Evolutionary conservation across 2,113 vertebrate genomes (phyloP).

Genomic region (Poecilia latipinna): DNA sequence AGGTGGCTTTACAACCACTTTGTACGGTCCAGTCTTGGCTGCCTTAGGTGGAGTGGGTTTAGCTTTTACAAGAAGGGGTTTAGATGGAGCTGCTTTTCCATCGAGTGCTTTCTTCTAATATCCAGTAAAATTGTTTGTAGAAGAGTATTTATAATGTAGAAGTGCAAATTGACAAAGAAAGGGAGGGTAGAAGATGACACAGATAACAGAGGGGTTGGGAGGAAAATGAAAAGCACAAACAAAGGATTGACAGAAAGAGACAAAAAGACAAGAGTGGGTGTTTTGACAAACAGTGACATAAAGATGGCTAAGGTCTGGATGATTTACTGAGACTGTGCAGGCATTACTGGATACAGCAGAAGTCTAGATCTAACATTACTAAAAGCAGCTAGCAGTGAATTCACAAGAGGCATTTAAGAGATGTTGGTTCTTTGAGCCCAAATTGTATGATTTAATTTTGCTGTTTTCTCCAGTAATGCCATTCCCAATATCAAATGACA

Average conservation of each 20-base stretch:
- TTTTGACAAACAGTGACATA: conserved; percentile 83
- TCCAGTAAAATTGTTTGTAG: conserved; percentile 55
- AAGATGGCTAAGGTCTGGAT: conserved; percentile 76
- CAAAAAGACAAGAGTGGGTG: conserved; percentile 80
- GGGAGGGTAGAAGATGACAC: conserved; percentile 38
- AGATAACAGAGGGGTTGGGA: conserved; percentile 68
- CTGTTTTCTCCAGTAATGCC: conserved; percentile 83
- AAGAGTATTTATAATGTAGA: conserved; percentile 62
- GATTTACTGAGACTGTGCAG: conserved; percentile 79
- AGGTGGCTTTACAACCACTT: conserved; percentile 65
- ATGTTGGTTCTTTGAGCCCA: not conserved
- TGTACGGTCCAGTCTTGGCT: conserved; percentile 51
- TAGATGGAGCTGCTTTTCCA: conserved; percentile 67
- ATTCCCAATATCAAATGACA: conserved; percentile 77
- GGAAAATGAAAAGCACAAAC: conserved; percentile 75
- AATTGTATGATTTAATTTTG: conserved; percentile 21
- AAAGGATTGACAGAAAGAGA: conserved; percentile 80
- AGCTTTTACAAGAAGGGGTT: conserved; percentile 58
- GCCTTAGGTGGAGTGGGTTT: conserved; percentile 68
- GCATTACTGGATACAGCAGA: conserved; percentile 83
- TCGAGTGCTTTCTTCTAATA: conserved; percentile 72
- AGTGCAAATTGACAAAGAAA: conserved; percentile 58
- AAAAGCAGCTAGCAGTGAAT: not conserved
- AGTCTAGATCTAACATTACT: not conserved
- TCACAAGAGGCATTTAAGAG: not conserved